phyloP scores from a whole-genome alignment of 2,888 invertebrate species.

The Steinernema hermaphroditum region DNA sequence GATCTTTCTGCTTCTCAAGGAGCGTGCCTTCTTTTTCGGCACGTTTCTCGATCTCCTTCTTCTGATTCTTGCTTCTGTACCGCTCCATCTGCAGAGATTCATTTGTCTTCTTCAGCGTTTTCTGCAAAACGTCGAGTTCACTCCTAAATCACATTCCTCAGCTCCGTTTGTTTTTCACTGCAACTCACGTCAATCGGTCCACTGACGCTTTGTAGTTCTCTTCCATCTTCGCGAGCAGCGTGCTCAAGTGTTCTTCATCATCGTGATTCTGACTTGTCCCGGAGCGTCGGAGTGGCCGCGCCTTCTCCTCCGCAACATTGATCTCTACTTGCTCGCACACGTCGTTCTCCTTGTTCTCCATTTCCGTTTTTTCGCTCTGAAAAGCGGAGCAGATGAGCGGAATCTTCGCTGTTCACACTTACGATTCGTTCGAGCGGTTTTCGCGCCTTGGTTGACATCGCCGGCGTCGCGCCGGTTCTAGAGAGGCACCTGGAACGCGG shows the following conservation, averaged over 20 bases:
- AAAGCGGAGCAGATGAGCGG: not conserved
- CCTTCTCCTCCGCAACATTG: not conserved
- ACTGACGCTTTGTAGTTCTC: not conserved
- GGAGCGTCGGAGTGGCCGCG: not conserved
- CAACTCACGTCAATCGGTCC: not conserved
- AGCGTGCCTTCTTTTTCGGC: not conserved
- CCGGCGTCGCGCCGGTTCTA: constrained; percentile 4
- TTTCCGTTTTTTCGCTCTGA: not conserved
- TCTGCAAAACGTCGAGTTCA: not conserved
- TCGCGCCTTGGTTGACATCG: not conserved
- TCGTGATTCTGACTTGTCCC: not conserved
- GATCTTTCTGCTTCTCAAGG: not conserved
- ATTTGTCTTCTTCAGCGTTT: not conserved
- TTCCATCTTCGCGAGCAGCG: constrained; percentile 11
- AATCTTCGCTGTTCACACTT: not conserved
- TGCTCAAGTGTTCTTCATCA: constrained; percentile 2
- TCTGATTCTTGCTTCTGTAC: not conserved
- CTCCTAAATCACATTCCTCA: not conserved
- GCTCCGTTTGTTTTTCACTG: not conserved
- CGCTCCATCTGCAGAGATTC: constrained; percentile 15
- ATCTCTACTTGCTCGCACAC: not conserved
- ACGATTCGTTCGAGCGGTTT: constrained; percentile 9
- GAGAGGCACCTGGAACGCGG: not conserved
- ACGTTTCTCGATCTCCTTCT: constrained; percentile 3
- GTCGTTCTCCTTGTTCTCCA: constrained; percentile 12